A percentile compares a stretch with the other conserved stretches of the same genome.
Conservation (phyloP, 2,113 vertebrate species). For the Talpa occidentalis region DNA sequence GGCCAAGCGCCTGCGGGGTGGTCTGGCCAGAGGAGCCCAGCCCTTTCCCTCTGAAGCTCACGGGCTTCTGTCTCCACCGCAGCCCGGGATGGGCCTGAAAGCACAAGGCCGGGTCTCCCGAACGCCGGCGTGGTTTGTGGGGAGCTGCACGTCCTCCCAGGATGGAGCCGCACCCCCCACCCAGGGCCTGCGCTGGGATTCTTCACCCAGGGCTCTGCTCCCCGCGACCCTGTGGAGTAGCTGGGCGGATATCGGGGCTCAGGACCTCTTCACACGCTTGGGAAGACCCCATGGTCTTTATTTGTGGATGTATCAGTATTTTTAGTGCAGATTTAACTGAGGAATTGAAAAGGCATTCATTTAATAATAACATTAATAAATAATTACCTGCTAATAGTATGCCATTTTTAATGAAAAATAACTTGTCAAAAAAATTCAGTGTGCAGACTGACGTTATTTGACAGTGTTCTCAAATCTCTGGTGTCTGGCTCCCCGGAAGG, state of each 20-base stretch:
- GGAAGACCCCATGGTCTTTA: neutral
- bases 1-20: neutral
- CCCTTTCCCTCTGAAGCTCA: neutral
- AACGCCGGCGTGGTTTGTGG: too few relatives aligned
- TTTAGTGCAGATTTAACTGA: neutral
- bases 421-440: neutral
- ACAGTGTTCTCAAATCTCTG: neutral
- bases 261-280: neutral
- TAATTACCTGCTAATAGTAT: neutral
- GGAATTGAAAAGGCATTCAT: neutral
- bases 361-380: neutral
- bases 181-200: neutral
- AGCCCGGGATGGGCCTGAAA: neutral
- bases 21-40: neutral
- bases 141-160: too few relatives aligned
- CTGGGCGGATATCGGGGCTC: neutral
- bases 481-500: neutral
- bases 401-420: conserved; percentile 24
- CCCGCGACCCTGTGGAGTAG: too few relatives aligned
- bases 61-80: rapidly evolving
- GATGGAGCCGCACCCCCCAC: neutral
- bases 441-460: neutral
- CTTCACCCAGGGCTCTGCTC: too few relatives aligned
- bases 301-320: neutral
- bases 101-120: too few relatives aligned